phyloP scores from a whole-genome alignment of 2,797 vertebrate species.

The Oreonectes daqikongensis region DNA sequence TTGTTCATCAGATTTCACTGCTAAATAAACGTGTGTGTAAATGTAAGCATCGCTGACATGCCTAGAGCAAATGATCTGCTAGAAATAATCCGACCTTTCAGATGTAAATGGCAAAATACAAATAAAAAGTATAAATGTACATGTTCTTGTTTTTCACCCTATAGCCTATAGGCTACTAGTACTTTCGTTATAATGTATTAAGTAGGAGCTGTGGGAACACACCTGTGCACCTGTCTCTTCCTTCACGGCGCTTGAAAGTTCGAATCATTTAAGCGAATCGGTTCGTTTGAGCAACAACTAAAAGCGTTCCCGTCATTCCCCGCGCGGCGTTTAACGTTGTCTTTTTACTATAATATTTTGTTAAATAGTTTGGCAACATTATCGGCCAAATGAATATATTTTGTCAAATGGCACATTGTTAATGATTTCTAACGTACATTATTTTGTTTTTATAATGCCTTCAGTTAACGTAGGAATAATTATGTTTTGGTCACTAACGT shows the following conservation, averaged over 20 bases:
- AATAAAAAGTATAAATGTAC: background rate
- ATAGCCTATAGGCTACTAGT: no score
- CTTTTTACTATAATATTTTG: background rate
- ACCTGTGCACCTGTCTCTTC: background rate
- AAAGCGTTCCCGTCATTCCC: background rate
- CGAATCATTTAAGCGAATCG: background rate
- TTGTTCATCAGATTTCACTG: background rate
- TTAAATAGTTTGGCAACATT: background rate
- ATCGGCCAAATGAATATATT: background rate
- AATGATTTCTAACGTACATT: background rate
- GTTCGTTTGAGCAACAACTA: background rate
- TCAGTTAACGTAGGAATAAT: background rate
- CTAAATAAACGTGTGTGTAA: background rate
- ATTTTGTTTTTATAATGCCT: background rate
- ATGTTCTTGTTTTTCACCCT: no score
- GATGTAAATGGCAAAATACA: background rate
- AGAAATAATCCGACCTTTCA: slow-evolving; percentile 12
- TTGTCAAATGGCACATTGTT: background rate
- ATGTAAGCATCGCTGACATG: background rate
- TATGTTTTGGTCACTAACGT: background rate
- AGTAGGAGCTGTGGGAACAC: background rate
- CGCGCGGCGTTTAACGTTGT: background rate
- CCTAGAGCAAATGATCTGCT: background rate
- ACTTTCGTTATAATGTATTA: no score
- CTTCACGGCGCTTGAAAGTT: background rate